These are phyloP conservation scores for Ceratotherium simum DNA, from an alignment of 2,113 vertebrate genomes.

Conservation along the genomic window DNA sequence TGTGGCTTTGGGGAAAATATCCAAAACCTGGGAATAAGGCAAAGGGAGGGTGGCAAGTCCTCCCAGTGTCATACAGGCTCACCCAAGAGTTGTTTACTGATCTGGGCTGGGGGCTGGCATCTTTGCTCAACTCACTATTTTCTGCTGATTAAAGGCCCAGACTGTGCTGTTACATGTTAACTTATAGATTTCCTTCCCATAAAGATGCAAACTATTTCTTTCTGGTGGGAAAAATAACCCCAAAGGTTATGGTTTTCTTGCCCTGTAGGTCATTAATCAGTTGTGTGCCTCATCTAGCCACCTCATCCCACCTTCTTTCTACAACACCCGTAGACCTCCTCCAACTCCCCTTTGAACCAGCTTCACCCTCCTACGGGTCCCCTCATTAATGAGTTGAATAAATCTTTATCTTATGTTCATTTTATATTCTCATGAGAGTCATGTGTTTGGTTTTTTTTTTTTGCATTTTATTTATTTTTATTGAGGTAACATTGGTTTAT, in stretches of 20 bases:
- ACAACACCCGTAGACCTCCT: rapidly evolving
- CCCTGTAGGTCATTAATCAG: background rate
- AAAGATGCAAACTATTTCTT: background rate
- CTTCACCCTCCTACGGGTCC: background rate
- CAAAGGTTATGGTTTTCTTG: background rate
- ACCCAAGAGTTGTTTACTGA: too few relatives aligned
- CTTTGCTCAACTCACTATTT: background rate
- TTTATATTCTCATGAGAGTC: background rate
- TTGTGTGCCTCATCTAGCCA: rapidly evolving
- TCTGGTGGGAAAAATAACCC: background rate
- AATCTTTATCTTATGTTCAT: background rate
- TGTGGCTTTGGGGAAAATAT: background rate
- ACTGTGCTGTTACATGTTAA: background rate
- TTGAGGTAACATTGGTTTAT: too few relatives aligned
- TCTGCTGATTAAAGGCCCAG: background rate
- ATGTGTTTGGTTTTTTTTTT: too few relatives aligned
- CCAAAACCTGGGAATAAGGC: background rate
- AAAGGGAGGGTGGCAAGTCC: background rate
- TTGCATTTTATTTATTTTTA: too few relatives aligned
- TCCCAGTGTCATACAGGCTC: background rate
- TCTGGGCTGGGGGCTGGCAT: too few relatives aligned
- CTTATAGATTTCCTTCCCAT: background rate
- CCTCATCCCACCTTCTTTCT: background rate
- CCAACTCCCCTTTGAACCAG: background rate
- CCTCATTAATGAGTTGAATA: background rate